Base-by-base conservation (phyloP, 2,888 invertebrate genomes). In the Periphyllus acericola region DNA sequence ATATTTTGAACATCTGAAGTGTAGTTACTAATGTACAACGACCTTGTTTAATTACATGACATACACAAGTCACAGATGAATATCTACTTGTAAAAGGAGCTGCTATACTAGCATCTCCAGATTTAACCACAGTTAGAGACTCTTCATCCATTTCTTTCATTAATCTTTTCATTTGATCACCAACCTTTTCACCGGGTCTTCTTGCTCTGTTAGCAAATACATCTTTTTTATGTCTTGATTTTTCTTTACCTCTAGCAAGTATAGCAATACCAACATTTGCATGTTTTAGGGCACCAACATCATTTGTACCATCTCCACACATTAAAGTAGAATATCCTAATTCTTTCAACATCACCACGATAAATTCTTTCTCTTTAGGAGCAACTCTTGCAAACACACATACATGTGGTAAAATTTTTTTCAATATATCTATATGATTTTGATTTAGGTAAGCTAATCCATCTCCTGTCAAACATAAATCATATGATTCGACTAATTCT, bases 291-390 rank as follows among this genome's bases (percentile, higher is more conserved):
- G 98, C 98, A 32, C 99, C 99, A 21, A 99, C 99, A 92, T 99
- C 99, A 92, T 99, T 99, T 1, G 99, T 99, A 86, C 99, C 99
- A 92, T 99, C 99, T 3, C 99, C 99, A 91, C 99, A 99, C 99
- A 99, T 99, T 3, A 99, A 93, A 0, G 99, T 98, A 6, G 94
- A 94, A 91, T 94, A 97, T 8, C 99, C 99, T 21, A 96, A 92
- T 55, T 94, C 94, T 91, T 98, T 99, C 84, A 99, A 92, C 8
- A 96, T 95, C 17, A 97, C 96, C 75, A 99, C 95, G 3, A 99
- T 96, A 91, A 95, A 96, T 92, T 99, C 99, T 92, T 99, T 99
- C 92, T 99, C 99, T 91, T 99, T 99, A 0, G 99, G 99, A 3
- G 98, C 98, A 91, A 99, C 98, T 90, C 99, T 94, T 1, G 99